These are phyloP conservation scores for Mormoops blainvillei DNA, from an alignment of 2,113 vertebrate genomes.

Conservation along the genomic window DNA sequence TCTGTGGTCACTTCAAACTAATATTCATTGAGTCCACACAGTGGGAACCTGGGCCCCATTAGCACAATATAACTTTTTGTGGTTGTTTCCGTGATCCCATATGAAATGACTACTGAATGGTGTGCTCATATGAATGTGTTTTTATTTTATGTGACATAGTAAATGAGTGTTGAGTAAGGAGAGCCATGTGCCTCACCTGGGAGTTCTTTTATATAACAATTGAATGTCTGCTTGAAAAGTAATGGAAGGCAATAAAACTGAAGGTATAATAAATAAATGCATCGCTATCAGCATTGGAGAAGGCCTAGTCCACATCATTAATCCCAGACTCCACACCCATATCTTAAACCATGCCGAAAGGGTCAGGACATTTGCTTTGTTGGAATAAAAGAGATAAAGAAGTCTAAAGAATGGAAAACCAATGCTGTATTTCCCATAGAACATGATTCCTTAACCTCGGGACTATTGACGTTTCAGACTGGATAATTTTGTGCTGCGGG, in stretches of 20 bases:
- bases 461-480: neutral
- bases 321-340: neutral
- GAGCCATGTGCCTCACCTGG: neutral
- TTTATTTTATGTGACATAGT: slow-evolving; percentile 23
- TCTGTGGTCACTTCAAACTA: slow-evolving; percentile 31
- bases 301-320: neutral
- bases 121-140: neutral
- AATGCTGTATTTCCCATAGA: neutral
- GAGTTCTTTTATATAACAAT: neutral
- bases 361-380: neutral
- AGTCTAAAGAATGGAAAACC: neutral
- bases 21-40: neutral
- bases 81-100: neutral
- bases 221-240: neutral
- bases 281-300: neutral
- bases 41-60: slow-evolving; percentile 16
- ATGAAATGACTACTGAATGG: neutral
- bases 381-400: neutral
- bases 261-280: neutral
- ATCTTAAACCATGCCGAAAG: neutral
- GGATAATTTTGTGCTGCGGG: neutral
- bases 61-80: neutral
- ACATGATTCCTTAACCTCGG: neutral
- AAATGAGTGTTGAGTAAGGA: neutral
- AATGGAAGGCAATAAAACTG: neutral